phyloP scores from a whole-genome alignment of 2,797 vertebrate genomes.

The Heterohyrax brucei region DNA sequence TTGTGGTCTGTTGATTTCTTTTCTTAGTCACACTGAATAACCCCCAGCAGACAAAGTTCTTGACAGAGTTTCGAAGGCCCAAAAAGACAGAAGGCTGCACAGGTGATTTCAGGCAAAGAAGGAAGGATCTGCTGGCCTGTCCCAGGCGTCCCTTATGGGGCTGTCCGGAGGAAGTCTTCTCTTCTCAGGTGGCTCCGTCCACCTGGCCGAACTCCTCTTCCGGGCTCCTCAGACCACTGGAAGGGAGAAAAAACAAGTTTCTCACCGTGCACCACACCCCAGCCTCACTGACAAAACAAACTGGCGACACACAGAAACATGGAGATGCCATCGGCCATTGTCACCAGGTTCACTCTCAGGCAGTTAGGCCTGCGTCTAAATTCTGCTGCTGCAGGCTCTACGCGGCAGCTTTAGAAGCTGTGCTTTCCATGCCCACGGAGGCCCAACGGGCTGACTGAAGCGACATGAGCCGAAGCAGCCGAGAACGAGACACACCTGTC shows the following conservation, averaged over 20 bases:
- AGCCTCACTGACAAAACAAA: conserved; percentile 10
- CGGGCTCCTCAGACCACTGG: conserved; percentile 90
- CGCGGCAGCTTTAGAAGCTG: conserved; percentile 12
- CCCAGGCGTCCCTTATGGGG: not conserved
- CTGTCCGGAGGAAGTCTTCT: conserved; percentile 53
- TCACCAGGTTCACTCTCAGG: not conserved
- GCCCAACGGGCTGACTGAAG: not conserved
- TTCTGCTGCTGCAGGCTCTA: not conserved
- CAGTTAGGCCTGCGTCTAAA: not conserved
- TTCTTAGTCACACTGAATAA: conserved; percentile 48
- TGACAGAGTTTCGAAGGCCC: conserved; percentile 74
- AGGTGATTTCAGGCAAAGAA: not conserved
- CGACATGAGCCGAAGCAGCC: not conserved
- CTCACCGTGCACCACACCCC: not conserved
- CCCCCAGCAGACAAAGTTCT: conserved; percentile 57
- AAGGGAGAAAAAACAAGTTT: conserved; percentile 73
- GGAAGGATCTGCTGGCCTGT: not conserved
- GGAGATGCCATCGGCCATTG: not conserved
- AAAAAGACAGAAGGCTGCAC: conserved; percentile 17
- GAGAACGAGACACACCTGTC: not conserved
- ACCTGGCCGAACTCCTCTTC: conserved; percentile 31
- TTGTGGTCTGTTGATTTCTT: conserved; percentile 36
- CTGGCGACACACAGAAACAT: conserved; percentile 26
- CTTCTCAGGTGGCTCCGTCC: conserved; percentile 31
- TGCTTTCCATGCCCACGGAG: not conserved